phyloP scores from a whole-genome alignment of 2,113 vertebrate genomes.

The Xyrauchen texanus region DNA sequence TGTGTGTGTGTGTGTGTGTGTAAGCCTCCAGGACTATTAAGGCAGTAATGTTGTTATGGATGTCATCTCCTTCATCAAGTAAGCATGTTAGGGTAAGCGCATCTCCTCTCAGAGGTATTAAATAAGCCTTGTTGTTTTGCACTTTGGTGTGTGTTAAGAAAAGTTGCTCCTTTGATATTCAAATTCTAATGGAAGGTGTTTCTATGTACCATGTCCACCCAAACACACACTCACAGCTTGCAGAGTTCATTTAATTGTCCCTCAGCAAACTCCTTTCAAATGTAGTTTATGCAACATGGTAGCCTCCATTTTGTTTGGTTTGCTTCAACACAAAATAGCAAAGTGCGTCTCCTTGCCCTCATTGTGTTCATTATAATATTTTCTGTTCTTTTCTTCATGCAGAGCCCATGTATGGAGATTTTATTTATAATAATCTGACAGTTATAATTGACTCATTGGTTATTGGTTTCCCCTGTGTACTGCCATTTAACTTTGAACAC shows the following conservation, averaged over 20 bases:
- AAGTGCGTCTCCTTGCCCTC: not conserved
- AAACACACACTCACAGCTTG: not conserved
- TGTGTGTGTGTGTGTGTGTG: too few species aligned
- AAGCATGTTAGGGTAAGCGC: not conserved
- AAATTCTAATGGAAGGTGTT: not conserved
- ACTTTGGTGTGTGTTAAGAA: slow-evolving; percentile 16
- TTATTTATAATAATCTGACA: too few species aligned
- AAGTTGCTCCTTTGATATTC: slow-evolving; percentile 10
- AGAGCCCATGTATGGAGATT: not conserved
- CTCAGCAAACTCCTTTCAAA: slow-evolving; percentile 19
- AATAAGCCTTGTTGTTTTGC: slow-evolving; percentile 24
- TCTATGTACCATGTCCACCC: slow-evolving; percentile 2
- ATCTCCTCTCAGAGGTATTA: slow-evolving; percentile 12
- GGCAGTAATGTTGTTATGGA: not conserved
- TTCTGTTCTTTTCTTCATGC: not conserved
- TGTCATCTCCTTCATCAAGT: not conserved
- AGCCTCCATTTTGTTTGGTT: slow-evolving; percentile 32
- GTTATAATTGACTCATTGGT: too few species aligned
- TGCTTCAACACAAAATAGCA: slow-evolving; percentile 18
- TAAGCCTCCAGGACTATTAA: too few species aligned
- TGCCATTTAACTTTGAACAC: too few species aligned
- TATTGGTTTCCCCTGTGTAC: too few species aligned
- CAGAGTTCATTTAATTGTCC: not conserved
- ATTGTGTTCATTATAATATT: not conserved
- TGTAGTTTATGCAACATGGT: slow-evolving; percentile 27